A percentile compares a stretch with the other conserved stretches of the same genome.
Evolutionary conservation across 2,797 vertebrate genomes (phyloP).

Genomic region (Eospalax fontanierii): DNA sequence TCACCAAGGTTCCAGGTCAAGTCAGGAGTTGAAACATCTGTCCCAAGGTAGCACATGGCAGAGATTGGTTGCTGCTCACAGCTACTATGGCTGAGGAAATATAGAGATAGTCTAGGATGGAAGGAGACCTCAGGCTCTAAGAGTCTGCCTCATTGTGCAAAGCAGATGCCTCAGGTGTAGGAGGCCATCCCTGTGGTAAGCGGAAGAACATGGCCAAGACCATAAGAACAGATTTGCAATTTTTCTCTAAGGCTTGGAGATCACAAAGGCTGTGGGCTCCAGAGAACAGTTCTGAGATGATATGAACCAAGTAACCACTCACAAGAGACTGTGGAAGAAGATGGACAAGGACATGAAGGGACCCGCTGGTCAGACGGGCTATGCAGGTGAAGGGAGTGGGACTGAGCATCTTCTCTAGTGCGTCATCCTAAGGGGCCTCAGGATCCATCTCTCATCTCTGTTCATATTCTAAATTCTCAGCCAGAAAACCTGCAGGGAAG

Average conservation of each 20-base stretch:
- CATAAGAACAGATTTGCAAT: slow-evolving; percentile 88
- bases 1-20: slow-evolving; percentile 94
- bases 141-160: slow-evolving; percentile 83
- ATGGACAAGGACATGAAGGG: slow-evolving; percentile 85
- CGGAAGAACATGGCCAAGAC: neutral
- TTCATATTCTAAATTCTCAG: neutral
- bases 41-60: slow-evolving; percentile 91
- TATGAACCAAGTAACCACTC: fast-evolving
- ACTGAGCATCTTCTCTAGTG: slow-evolving; percentile 92
- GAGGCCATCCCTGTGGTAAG: too few species aligned
- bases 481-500: slow-evolving; percentile 3
- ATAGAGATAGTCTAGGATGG: slow-evolving; percentile 77
- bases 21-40: slow-evolving; percentile 93
- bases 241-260: slow-evolving; percentile 78
- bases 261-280: fast-evolving
- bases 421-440: slow-evolving; percentile 88
- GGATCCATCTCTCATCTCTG: slow-evolving; percentile 90
- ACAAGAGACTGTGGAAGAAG: slow-evolving; percentile 88
- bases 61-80: slow-evolving; percentile 97
- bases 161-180: too few species aligned
- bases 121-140: slow-evolving; percentile 94
- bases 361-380: slow-evolving; percentile 50
- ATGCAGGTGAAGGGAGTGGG: slow-evolving; percentile 92
- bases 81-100: slow-evolving; percentile 68
- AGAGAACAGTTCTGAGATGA: neutral